phyloP scores from a whole-genome alignment of 2,113 vertebrate genomes.

The Gavia stellata region DNA sequence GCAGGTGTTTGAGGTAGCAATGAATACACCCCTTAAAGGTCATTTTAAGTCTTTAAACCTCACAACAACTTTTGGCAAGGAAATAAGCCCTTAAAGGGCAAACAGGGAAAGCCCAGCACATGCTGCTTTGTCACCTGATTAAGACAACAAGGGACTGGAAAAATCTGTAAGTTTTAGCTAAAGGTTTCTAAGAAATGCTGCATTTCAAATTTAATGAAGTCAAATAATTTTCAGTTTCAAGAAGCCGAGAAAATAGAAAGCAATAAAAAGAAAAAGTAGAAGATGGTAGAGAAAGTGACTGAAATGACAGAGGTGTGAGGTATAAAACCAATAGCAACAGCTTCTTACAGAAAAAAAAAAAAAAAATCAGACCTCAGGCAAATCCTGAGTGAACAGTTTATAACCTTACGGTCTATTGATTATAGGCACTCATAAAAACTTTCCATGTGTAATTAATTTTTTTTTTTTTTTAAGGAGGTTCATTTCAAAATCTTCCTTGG shows the following conservation, averaged over 20 bases:
- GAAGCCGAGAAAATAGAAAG: not conserved
- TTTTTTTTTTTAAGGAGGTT: not conserved
- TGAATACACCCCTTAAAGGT: not conserved
- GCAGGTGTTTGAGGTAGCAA: not conserved
- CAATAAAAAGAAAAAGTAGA: not conserved
- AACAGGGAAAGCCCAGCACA: not conserved
- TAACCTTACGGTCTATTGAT: not conserved
- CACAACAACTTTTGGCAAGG: not conserved
- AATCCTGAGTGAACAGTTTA: not conserved
- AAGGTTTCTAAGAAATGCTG: not conserved
- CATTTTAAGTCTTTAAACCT: not conserved
- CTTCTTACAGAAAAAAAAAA: not conserved
- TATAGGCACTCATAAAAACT: not conserved
- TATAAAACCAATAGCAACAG: not conserved
- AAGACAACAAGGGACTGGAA: not conserved
- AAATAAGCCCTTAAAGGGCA: not conserved
- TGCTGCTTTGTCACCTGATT: not conserved
- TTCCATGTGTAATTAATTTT: not conserved
- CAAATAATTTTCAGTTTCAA: not conserved
- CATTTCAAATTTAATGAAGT: not conserved
- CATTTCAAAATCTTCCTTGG: not conserved
- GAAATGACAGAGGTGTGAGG: not conserved
- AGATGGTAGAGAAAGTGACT: not conserved
- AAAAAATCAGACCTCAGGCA: not conserved
- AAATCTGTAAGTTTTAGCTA: accelerated